Evolutionary conservation across 2,888 invertebrate species (phyloP), one percentile per base, ranked within the genome.

Genomic region (Melanophora roralis): DNA sequence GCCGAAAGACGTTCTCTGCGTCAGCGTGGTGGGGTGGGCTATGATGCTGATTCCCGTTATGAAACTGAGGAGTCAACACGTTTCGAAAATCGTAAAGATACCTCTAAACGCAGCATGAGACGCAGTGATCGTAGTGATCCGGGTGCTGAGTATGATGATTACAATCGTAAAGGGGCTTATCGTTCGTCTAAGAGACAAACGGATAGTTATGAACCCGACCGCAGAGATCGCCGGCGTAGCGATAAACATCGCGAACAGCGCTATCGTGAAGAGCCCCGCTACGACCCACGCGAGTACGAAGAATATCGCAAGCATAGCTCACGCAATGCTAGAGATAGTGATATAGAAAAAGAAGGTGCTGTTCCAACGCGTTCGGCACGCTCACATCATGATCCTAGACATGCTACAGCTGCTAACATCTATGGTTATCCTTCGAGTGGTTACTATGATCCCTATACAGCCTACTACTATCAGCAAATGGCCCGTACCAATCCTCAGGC

Each of bases 401-500:
- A 86, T 77, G 83, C 83, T 43, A 6, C 27, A 27, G 3, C 27
- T 3, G 79, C 83, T 6, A 83, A 84, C 81, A 85, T 86, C 75
- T 84, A 84, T 51, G 84, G 84, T 21, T 86, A 85, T 81, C 82
- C 85, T 14, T 64, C 73, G 2, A 77, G 65, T 69, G 83, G 57
- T 19, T 87, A 86, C 75, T 92, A 91, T 81, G 93, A 93, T 88
- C 91, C 92, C 71, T 93, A 93, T 88, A 92, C 93, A 55, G 92
- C 93, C 53, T 91, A 91, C 82, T 95, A 95, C 91, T 94, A 94
- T 87, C 95, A 95, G 89, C 94, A 94, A 87, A 91, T 96, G 88
- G 92, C 95, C 4, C 92, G 93, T 75, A 93, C 93, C 55, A 94
- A 96, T 92, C 96, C 96, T 21, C 93, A 93, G 85, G 94, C 94